Evolutionary conservation across 1,140 invertebrate genomes (phyloP), one percentile per base, ranked within the genome.

Genomic region (Phortica variegata): DNA sequence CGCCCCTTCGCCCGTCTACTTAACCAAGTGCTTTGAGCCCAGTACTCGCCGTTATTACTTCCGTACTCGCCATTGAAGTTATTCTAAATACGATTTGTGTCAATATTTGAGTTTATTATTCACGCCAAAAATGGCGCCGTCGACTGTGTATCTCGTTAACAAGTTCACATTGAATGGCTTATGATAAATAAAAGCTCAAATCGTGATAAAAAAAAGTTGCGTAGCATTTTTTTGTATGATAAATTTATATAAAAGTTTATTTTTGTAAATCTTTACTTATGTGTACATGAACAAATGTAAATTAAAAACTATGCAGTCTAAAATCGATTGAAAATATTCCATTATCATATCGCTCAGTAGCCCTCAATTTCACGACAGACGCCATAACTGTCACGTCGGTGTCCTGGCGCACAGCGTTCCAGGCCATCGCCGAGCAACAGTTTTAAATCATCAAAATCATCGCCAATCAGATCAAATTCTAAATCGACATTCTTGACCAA

Each of bases 361-460:
- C 71, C 71, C 34, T 68, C 63, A 42, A 73, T 55, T 56, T 73
- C 63, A 61, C 68, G 75, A 49, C 81, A 82, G 21, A 79, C 62
- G 12, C 81, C 81, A 39, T 79, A 79, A 29, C 79, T 77, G 55
- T 85, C 83, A 19, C 83, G 75, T 38, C 75, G 75, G 18, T 79
- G 73, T 32, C 80, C 83, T 0, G 83, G 84, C 10, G 82, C 83
- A 61, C 84, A 86, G 54, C 84, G 81, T 26, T 84, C 82, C 37
- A 76, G 70, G 1, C 82, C 81, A 10, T 83, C 83, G 12, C 84
- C 61, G 2, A 85, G 65, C 43, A 79, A 77, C 34, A 80, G 62
- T 53, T 77, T 66, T 6, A 62, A 66, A 9, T 66, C 60, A 26
- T 44, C 43, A 17, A 68, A 29, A 13, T 46, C 54, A 45, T 68